Evolutionary conservation across 2,113 vertebrate species (phyloP), one percentile per base, ranked within the genome.

Genomic region (Mellivora capensis): DNA sequence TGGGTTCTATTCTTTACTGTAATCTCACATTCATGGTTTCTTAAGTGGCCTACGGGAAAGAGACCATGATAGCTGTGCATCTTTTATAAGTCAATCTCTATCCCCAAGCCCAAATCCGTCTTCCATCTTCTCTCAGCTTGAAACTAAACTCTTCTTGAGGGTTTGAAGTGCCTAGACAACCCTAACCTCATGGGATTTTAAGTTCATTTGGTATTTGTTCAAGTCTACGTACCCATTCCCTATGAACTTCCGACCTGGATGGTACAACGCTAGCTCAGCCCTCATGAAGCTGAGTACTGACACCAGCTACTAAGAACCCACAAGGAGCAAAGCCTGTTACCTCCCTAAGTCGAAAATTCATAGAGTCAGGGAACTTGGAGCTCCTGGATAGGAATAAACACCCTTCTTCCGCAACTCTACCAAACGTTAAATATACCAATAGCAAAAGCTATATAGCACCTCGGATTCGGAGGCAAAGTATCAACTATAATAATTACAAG

Each of bases 201-300:
- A 93, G 94, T 97, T 98, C 96, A 44, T 97, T 82, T 96, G 98
- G 97, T 93, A 94, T 94, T 76, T 83, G 77, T 87, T 97, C n/a
- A 96, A 72, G 81, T 90, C 44, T 44, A 34, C 7, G 2, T 37
- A 77, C 25, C n/a, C 81, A 54, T 64, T 74, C 67, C 64, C 89
- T 44, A 25, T 12, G 49, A 84, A 87, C 25, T 18, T 90, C 67
- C 90, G 47, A 96, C 91, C 9, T 44, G 9, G 42, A 29, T 8
- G 34, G 84, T 47, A 80, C 29, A 25, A 39, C 7, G 39, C 44
- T 69, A 71, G 44, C 23, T 87, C 90, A 92, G 69, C 42, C 27
- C 2, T 69, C 39, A 61, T 0, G 10, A 69, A 74, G 34, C 52
- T 49, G 15, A 91, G 82, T 7, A 29, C 0, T 64, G 20, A 25